Percentiles rank a stretch among this genome's conserved stretches.
These are phyloP conservation scores for Girardinichthys multiradiatus DNA, from an alignment of 2,113 vertebrate species.

Conservation along the genomic window DNA sequence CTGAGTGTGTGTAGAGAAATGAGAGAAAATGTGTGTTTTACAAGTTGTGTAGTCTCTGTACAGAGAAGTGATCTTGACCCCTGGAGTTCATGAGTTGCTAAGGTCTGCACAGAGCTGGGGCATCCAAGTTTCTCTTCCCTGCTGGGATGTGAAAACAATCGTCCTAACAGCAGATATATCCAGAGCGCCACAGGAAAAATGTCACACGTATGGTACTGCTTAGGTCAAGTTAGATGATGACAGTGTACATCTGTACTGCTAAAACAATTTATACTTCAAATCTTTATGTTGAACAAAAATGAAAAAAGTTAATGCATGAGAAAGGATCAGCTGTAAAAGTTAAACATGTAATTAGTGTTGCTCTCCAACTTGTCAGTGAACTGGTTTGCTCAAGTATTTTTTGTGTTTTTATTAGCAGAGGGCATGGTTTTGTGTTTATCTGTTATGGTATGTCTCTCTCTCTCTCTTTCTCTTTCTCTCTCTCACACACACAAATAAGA, in stretches of 20 bases:
- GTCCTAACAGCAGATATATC: conserved; percentile 47
- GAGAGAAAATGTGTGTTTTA: conserved; percentile 29
- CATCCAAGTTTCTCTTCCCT: conserved; percentile 54
- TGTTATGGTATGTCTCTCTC: too few species aligned
- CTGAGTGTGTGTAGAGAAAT: conserved; percentile 44
- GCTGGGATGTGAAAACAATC: conserved; percentile 61
- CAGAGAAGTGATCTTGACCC: conserved; percentile 52
- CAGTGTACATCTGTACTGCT: conserved; percentile 21
- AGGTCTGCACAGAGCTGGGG: conserved; percentile 29
- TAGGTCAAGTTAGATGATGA: conserved; percentile 26
- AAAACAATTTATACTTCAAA: neutral
- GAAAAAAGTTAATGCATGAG: neutral
- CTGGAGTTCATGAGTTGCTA: conserved; percentile 32
- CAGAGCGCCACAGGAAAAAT: conserved; percentile 42
- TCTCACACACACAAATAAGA: too few species aligned
- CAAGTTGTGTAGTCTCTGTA: conserved; percentile 43
- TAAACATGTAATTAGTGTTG: too few species aligned
- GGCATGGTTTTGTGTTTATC: too few species aligned
- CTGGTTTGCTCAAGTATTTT: too few species aligned
- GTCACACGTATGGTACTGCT: conserved; percentile 39
- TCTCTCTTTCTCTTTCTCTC: too few species aligned
- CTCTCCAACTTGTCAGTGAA: too few species aligned
- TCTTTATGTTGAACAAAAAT: neutral
- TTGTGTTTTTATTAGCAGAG: too few species aligned
- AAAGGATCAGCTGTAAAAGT: neutral